Evolutionary conservation across 2,113 vertebrate species (phyloP).

Genomic region (Nibea albiflora): DNA sequence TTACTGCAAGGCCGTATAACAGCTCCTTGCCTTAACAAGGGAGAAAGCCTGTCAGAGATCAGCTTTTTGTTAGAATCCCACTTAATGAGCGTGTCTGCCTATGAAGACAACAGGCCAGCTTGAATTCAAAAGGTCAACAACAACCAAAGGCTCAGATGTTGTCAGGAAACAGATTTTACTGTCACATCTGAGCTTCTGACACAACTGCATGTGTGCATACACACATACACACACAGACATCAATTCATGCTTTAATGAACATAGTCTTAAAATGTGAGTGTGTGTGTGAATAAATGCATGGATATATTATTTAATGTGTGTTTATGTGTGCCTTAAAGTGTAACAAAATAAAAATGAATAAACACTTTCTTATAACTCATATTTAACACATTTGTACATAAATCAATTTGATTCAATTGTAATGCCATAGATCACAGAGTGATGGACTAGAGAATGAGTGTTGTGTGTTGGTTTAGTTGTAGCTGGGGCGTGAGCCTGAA

Average conservation of each 20-base stretch:
- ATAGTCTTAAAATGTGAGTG: neutral
- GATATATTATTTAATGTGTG: neutral
- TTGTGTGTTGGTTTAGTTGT: neutral
- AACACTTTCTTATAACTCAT: neutral
- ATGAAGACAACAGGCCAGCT: neutral
- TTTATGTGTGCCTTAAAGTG: neutral
- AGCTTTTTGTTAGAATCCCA: slow-evolving; percentile 9
- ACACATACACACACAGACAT: neutral
- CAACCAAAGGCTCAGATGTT: neutral
- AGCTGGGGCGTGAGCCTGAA: neutral
- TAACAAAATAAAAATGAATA: neutral
- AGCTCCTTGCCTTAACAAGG: slow-evolving; percentile 32
- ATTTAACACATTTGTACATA: slow-evolving; percentile 1
- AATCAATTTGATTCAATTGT: slow-evolving; percentile 6
- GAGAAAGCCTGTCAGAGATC: slow-evolving; percentile 6
- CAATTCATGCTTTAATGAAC: neutral
- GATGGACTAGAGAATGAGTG: neutral
- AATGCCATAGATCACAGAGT: slow-evolving; percentile 4
- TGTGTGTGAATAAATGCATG: neutral
- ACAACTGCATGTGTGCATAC: neutral
- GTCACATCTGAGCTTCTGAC: neutral
- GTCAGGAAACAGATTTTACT: neutral
- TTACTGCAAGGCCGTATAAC: neutral
- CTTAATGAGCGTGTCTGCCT: slow-evolving; percentile 37
- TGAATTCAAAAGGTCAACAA: slow-evolving; percentile 39